These are phyloP conservation scores for Volucella zonaria DNA, from an alignment of 2,888 invertebrate species.

Conservation along the genomic window DNA sequence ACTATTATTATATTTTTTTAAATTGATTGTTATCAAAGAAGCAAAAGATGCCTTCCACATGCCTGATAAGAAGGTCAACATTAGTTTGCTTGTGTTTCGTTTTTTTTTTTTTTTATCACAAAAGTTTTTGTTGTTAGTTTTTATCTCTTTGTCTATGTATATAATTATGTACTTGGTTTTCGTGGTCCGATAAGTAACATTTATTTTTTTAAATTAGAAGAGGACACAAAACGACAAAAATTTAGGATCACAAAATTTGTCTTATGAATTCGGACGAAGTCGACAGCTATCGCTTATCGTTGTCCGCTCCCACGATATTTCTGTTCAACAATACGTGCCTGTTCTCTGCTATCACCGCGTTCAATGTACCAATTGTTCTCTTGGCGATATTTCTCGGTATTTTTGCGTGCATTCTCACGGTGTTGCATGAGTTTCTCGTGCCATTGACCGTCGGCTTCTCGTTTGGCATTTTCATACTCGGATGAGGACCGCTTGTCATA, in stretches of 20 bases:
- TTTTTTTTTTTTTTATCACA: constrained; percentile 62
- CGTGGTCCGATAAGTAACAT: constrained; percentile 41
- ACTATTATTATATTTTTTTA: constrained; percentile 16
- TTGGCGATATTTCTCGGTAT: constrained; percentile 76
- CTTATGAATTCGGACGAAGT: constrained; percentile 23
- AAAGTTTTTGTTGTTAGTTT: constrained; percentile 47
- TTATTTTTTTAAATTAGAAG: constrained; percentile 6
- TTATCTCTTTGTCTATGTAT: constrained; percentile 26
- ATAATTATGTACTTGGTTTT: neutral
- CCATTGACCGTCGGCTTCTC: constrained; percentile 77
- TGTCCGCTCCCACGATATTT: constrained; percentile 42
- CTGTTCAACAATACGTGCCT: constrained; percentile 76
- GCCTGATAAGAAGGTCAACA: constrained; percentile 18
- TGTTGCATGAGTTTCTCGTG: constrained; percentile 80
- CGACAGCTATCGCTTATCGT: constrained; percentile 5
- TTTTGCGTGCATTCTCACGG: constrained; percentile 77
- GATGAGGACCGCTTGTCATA: constrained; percentile 52
- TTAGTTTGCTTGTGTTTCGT: constrained; percentile 7
- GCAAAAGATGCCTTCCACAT: neutral
- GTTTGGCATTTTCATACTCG: constrained; percentile 67
- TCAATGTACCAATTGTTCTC: constrained; percentile 81
- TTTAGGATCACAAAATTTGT: constrained; percentile 61
- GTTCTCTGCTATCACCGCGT: constrained; percentile 79
- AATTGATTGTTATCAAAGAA: constrained; percentile 36
- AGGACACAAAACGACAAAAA: constrained; percentile 32